Percentiles rank a stretch among this genome's conserved stretches.
phyloP scores from a whole-genome alignment of 1,140 invertebrate species.

The Antheraea pernyi region DNA sequence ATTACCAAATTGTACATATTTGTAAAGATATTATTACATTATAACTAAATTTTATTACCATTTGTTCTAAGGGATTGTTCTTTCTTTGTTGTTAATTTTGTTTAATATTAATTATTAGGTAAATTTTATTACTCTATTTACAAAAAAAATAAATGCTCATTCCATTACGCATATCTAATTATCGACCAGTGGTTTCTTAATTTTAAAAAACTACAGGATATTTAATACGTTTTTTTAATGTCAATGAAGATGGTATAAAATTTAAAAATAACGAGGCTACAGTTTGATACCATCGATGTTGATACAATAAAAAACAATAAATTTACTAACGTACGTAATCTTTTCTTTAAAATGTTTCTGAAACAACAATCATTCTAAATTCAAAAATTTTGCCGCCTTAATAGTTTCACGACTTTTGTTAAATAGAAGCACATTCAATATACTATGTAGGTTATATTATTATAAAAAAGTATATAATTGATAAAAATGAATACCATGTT shows the following conservation, averaged over 20 bases:
- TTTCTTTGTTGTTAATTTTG: slow-evolving; percentile 76
- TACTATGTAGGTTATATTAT: not conserved
- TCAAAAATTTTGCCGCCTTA: not conserved
- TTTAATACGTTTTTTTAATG: slow-evolving; percentile 9
- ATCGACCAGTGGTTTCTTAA: slow-evolving; percentile 33
- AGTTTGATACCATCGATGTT: not conserved
- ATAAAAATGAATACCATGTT: slow-evolving; percentile 59
- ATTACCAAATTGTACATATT: slow-evolving; percentile 75
- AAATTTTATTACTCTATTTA: slow-evolving; percentile 4
- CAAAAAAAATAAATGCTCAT: slow-evolving; percentile 52
- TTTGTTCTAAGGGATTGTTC: slow-evolving; percentile 74
- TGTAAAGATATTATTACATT: slow-evolving; percentile 77
- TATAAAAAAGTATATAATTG: slow-evolving; percentile 7
- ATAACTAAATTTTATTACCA: slow-evolving; percentile 77
- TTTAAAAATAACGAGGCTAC: slow-evolving; percentile 12
- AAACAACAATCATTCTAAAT: not conserved
- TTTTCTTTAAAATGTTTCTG: not conserved
- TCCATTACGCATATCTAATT: slow-evolving; percentile 26
- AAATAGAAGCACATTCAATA: not conserved
- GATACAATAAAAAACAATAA: not conserved
- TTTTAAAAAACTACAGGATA: not conserved
- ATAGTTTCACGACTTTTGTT: not conserved
- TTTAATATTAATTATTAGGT: slow-evolving; percentile 56
- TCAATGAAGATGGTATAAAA: not conserved
- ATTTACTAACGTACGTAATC: not conserved